These are phyloP conservation scores for Drosophila jambulina DNA, from an alignment of 1,140 invertebrate species.

Conservation along the genomic window DNA sequence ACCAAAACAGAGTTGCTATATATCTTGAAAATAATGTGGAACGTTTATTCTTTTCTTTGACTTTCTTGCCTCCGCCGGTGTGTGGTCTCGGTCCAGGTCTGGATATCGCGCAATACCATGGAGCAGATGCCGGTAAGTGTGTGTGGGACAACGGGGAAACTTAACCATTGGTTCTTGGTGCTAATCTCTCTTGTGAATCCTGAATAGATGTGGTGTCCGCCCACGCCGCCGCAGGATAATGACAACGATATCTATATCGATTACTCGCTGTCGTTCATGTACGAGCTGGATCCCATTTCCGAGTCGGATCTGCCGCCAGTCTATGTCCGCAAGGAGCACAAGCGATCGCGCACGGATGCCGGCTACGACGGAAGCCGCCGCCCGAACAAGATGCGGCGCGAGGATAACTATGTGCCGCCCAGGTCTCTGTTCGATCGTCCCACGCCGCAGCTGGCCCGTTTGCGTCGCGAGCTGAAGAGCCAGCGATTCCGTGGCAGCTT, in stretches of 20 bases:
- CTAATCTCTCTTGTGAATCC: conserved; percentile 24
- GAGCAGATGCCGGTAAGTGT: conserved; percentile 92
- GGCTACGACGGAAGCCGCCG: conserved; percentile 87
- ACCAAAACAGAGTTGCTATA: conserved; percentile 84
- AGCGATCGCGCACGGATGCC: conserved; percentile 89
- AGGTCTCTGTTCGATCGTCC: conserved; percentile 95
- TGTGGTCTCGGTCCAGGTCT: conserved; percentile 86
- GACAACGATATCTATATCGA: conserved; percentile 95
- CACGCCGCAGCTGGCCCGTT: conserved; percentile 90
- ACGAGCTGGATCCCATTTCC: conserved; percentile 92
- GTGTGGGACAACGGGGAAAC: conserved; percentile 5
- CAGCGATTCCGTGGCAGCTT: conserved; percentile 90
- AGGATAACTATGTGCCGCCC: conserved; percentile 91
- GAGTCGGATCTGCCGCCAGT: conserved; percentile 94
- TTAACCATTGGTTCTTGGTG: conserved; percentile 6
- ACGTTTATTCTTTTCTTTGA: conserved; percentile 83
- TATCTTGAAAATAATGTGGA: conserved; percentile 77
- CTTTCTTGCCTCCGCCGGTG: conserved; percentile 79
- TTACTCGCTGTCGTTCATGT: conserved; percentile 92
- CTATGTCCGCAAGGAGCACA: conserved; percentile 92
- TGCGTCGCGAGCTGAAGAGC: conserved; percentile 91
- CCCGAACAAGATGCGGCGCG: conserved; percentile 89
- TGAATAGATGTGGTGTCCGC: conserved; percentile 96
- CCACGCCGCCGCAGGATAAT: conserved; percentile 96
- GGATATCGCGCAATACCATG: conserved; percentile 89